Evolutionary conservation across 2,113 vertebrate species (phyloP).

Genomic region (Mus spicilegus): DNA sequence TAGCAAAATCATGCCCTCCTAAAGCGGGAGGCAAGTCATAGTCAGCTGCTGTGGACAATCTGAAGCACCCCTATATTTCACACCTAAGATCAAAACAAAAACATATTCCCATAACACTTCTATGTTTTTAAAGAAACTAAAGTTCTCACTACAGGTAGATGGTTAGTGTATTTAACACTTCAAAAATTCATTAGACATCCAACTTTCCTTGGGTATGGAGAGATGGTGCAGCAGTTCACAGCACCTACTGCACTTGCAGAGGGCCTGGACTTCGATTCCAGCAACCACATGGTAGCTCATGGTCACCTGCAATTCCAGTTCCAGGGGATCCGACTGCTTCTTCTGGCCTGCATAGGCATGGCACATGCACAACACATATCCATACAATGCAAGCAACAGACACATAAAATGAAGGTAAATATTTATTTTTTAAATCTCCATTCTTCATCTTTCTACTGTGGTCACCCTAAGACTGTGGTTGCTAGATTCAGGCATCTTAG

Average conservation of each 20-base stretch:
- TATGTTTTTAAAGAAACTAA: no score
- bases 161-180: background rate
- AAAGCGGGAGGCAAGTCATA: no score
- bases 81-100: no score
- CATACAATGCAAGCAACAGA: background rate
- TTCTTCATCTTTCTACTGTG: background rate
- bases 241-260: background rate
- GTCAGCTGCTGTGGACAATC: no score
- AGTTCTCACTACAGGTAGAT: background rate
- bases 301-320: background rate
- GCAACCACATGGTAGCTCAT: no score
- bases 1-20: no score
- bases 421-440: background rate
- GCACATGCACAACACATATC: background rate
- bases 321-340: background rate
- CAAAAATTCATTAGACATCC: conserved; percentile 6
- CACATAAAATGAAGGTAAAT: background rate
- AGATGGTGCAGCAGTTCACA: background rate
- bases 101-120: no score
- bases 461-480: background rate
- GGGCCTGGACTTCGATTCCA: background rate
- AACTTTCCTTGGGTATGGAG: background rate
- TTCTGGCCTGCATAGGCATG: background rate
- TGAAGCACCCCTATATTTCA: no score
- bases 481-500: background rate